Percentiles rank a stretch among this genome's conserved stretches.
These are phyloP conservation scores for Calephelis perditalis DNA, from an alignment of 2,888 invertebrate genomes.

Conservation along the genomic window DNA sequence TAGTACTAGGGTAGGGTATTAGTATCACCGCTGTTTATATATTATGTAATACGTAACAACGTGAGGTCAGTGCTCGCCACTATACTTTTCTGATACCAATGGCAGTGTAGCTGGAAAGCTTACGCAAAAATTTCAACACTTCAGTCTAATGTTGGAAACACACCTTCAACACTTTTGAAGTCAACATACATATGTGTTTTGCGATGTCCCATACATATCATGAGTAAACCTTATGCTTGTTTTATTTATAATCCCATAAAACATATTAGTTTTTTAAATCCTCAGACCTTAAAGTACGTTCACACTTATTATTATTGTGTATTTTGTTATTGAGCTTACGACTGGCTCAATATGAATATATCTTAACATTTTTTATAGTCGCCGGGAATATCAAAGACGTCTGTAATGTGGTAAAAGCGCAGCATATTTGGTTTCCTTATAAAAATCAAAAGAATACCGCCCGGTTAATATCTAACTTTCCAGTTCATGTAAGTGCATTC, in stretches of 20 bases:
- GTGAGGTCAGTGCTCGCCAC: too few species aligned
- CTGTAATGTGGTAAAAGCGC: slow-evolving; percentile 1
- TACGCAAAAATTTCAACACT: too few species aligned
- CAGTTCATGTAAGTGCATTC: slow-evolving; percentile 1
- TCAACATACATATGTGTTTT: background rate
- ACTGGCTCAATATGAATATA: background rate
- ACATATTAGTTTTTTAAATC: background rate
- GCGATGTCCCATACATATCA: background rate
- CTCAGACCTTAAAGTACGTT: background rate
- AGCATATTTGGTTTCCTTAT: slow-evolving; percentile 10
- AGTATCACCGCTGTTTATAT: too few species aligned
- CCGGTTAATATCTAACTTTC: background rate
- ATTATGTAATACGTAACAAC: too few species aligned
- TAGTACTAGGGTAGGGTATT: too few species aligned
- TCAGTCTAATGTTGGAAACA: too few species aligned
- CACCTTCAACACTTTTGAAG: background rate
- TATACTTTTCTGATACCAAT: too few species aligned
- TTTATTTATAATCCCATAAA: too few species aligned
- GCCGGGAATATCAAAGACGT: background rate
- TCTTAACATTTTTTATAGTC: background rate
- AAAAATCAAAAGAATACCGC: slow-evolving; percentile 5
- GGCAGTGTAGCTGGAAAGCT: too few species aligned
- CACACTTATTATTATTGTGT: background rate
- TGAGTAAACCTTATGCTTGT: background rate
- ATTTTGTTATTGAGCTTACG: background rate